phyloP scores from a whole-genome alignment of 2,888 invertebrate genomes.

The Belgica antarctica region DNA sequence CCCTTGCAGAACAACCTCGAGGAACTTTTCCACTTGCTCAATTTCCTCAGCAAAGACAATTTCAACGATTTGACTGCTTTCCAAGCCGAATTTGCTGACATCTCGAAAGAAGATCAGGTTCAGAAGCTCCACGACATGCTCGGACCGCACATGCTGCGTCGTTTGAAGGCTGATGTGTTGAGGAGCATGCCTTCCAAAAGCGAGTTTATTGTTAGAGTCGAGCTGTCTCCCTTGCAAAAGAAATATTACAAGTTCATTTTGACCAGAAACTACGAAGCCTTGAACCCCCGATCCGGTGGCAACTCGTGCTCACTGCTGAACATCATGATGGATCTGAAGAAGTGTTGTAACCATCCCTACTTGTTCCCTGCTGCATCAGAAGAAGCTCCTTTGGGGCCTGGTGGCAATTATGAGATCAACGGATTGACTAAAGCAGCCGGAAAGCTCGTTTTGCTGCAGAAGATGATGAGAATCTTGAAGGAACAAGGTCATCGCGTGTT shows the following conservation, averaged over 20 bases:
- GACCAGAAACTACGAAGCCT: conserved; percentile 95
- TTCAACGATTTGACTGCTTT: conserved; percentile 92
- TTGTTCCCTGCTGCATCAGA: conserved; percentile 94
- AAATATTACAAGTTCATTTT: conserved; percentile 99
- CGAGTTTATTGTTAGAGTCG: conserved; percentile 98
- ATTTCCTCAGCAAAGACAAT: conserved; percentile 94
- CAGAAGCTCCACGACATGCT: conserved; percentile 97
- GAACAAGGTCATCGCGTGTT: conserved; percentile 94
- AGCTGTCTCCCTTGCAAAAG: conserved; percentile 97
- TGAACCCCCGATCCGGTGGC: conserved; percentile 94
- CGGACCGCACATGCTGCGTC: conserved; percentile 97
- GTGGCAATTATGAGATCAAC: conserved; percentile 89
- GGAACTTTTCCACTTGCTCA: conserved; percentile 96
- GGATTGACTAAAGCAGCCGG: conserved; percentile 93
- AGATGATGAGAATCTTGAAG: conserved; percentile 87
- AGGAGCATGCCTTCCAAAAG: conserved; percentile 99
- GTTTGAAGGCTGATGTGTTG: conserved; percentile 96
- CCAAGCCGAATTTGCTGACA: conserved; percentile 97
- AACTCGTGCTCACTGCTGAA: conserved; percentile 93
- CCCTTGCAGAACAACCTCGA: conserved; percentile 98
- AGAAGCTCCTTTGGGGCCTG: conserved; percentile 81
- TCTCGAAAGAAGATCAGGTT: conserved; percentile 99
- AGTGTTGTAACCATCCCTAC: conserved; percentile 99
- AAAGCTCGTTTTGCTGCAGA: conserved; percentile 87
- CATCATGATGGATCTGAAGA: conserved; percentile 99